Evolutionary conservation across 2,797 vertebrate genomes (phyloP), one percentile per base, ranked within the genome.

Genomic region (Pogonophryne albipinna): DNA sequence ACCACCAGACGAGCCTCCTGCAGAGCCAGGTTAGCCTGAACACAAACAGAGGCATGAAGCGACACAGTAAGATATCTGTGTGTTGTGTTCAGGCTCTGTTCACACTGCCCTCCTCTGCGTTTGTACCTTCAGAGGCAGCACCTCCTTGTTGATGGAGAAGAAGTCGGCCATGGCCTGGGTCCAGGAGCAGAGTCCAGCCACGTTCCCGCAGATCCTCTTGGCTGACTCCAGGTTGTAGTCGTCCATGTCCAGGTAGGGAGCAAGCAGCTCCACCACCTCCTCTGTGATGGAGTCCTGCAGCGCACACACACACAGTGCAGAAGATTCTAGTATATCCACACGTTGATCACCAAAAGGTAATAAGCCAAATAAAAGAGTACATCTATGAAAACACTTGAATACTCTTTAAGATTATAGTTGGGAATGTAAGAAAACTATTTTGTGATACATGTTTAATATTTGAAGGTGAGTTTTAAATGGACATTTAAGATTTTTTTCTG

Each of bases 141-240:
- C 95, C 89, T 96, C 96, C 89, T 96, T 96, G 89, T 97, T 97
- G 88, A 97, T 96, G 69, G 90, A 23, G 6, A 94, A 96, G 89
- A 97, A 97, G 81, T 96, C 95, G 31, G 79, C 95, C 96, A 97
- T 97, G 72, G 96, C 95, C 85, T 95, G 92, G 4, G 96, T 97
- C 96, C 96, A 97, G 67, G 96, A 96, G 85, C 95, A 97, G 47
- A 97, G 95, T 13, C 96, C 96, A 0, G 96, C 96, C 70, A 97
- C 96, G 47, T 96, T 97, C 13, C 96, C 96, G 66, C 96, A 97
- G 41, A 94, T 95, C 89, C 95, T 95, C 90, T 95, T 97, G 75
- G 96, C 96, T 10, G 93, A 87, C 47, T 97, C 96, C 66, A 97
- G 79, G 86, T 95, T 96, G 85, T 97, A 97, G 84, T 97, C 96